A percentile compares a stretch with the other conserved stretches of the same genome.
Evolutionary conservation across 2,113 vertebrate species (phyloP).

Genomic region (Hippocampus barbouri): DNA sequence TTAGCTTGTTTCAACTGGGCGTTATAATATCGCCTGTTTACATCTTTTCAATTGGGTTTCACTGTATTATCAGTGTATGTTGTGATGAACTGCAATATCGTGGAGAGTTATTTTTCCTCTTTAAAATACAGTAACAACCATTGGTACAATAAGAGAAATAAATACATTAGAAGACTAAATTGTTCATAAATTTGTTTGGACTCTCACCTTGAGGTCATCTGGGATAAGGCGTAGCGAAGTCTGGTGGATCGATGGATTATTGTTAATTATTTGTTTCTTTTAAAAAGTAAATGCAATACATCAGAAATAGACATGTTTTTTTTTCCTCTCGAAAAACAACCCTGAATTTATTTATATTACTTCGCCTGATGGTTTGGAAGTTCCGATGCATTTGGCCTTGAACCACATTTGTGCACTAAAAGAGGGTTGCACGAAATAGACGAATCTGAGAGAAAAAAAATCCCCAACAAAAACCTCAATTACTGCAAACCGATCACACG

Average conservation of each 20-base stretch:
- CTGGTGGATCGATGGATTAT: too few relatives aligned
- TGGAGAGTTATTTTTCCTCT: too few relatives aligned
- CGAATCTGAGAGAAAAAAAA: not conserved
- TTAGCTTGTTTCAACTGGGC: too few relatives aligned
- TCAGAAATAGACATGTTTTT: not conserved
- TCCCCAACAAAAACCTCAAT: conserved; percentile 3
- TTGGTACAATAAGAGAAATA: too few relatives aligned
- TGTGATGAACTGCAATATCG: too few relatives aligned
- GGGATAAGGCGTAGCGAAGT: too few relatives aligned
- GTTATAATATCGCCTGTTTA: too few relatives aligned
- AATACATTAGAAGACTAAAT: too few relatives aligned
- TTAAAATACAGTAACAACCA: too few relatives aligned
- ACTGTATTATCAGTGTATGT: too few relatives aligned
- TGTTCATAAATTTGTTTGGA: too few relatives aligned
- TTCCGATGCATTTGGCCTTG: not conserved
- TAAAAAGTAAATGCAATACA: not conserved
- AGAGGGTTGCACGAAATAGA: not conserved
- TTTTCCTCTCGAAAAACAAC: not conserved
- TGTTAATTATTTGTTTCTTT: not conserved
- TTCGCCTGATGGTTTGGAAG: not conserved
- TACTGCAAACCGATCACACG: conserved; percentile 21
- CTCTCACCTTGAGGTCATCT: too few relatives aligned
- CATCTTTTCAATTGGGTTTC: not conserved
- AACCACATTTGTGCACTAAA: not conserved
- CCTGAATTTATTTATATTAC: not conserved